Percentiles rank a stretch among this genome's conserved stretches.
Evolutionary conservation across 2,888 invertebrate genomes (phyloP).

Genomic region (Watsonalla cultraria): DNA sequence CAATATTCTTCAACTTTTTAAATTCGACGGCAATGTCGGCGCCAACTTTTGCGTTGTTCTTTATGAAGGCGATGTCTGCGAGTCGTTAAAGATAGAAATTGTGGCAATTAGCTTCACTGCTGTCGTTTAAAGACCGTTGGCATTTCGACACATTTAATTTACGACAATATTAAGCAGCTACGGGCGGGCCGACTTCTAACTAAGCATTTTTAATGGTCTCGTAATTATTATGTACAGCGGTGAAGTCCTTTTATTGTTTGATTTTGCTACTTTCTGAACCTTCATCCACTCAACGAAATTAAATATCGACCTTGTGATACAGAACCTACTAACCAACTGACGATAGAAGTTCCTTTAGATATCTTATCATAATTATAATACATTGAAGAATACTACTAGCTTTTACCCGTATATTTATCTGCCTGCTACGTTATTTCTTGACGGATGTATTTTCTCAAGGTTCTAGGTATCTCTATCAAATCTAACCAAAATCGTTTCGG

Average conservation of each 20-base stretch:
- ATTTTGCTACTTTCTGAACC: background rate
- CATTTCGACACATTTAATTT: conserved; percentile 50
- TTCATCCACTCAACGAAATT: background rate
- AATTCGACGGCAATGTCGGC: conserved; percentile 87
- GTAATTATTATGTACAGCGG: conserved; percentile 25
- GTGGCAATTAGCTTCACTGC: conserved; percentile 50
- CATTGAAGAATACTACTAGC: no score
- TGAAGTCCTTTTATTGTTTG: background rate
- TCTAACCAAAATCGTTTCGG: background rate
- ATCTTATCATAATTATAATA: no score
- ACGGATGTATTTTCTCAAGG: no score
- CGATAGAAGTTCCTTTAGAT: background rate
- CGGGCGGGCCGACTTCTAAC: conserved; percentile 35
- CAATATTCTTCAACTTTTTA: conserved; percentile 57
- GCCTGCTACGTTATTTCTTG: no score
- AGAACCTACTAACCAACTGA: background rate
- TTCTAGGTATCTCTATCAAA: no score
- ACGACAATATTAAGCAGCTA: conserved; percentile 38
- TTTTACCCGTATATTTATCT: no score
- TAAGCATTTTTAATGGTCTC: conserved; percentile 42
- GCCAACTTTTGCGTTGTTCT: conserved; percentile 94
- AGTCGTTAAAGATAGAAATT: conserved; percentile 59
- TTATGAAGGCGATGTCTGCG: conserved; percentile 92
- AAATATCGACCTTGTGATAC: background rate
- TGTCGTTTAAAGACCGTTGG: conserved; percentile 46